A percentile compares a stretch with the other conserved stretches of the same genome.
Conservation (phyloP, 2,888 invertebrate species). For the Pemphredon lugubris region DNA sequence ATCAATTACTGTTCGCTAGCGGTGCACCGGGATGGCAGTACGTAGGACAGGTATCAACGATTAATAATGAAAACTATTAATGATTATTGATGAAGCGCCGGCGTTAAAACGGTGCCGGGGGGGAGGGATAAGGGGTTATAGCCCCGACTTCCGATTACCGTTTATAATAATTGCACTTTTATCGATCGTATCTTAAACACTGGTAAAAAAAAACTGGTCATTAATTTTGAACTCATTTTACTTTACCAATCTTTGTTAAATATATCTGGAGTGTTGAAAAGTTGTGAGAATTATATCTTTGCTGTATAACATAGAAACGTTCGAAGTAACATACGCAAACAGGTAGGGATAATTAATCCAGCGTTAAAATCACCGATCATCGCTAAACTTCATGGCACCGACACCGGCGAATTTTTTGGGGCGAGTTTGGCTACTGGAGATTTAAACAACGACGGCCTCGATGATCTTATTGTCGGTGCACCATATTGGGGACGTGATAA, state of each 20-base stretch:
- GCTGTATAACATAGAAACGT: not conserved
- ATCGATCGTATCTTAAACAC: no score
- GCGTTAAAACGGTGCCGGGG: no score
- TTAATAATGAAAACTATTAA: no score
- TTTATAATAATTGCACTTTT: no score
- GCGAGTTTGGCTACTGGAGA: slow-evolving; percentile 73
- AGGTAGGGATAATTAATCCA: slow-evolving; percentile 66
- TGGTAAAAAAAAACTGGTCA: no score
- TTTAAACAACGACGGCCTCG: slow-evolving; percentile 71
- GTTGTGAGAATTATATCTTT: no score
- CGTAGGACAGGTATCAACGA: slow-evolving; percentile 62
- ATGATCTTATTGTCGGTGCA: slow-evolving; percentile 75
- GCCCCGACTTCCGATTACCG: no score
- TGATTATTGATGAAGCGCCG: no score
- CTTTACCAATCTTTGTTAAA: no score
- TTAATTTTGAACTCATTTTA: no score
- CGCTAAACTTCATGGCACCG: slow-evolving; percentile 57
- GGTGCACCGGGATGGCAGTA: slow-evolving; percentile 71
- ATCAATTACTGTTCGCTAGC: slow-evolving; percentile 60
- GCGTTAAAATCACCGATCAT: slow-evolving; percentile 26
- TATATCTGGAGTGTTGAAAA: no score
- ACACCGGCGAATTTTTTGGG: slow-evolving; percentile 74
- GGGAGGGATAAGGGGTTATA: no score
- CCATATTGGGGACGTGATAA: slow-evolving; percentile 74
- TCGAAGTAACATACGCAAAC: not conserved